Conservation (phyloP, 1,140 invertebrate genomes). For the Drosophila chauvacae region DNA sequence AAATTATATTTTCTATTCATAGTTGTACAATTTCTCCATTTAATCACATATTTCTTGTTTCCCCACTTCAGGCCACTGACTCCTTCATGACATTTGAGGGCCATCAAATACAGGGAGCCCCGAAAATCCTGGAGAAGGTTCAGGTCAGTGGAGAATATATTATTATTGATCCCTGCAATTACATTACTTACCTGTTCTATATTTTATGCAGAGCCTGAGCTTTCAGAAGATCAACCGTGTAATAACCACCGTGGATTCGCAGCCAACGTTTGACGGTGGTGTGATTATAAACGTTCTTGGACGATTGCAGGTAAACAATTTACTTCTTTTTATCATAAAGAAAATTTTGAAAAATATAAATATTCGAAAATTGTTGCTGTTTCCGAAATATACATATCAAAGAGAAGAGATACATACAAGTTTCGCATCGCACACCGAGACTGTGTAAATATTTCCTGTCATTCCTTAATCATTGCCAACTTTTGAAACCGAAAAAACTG, state of each 20-base stretch:
- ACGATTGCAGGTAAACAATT: constrained; percentile 92
- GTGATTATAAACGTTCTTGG: constrained; percentile 97
- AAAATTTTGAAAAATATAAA: too few relatives aligned
- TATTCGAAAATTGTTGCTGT: too few relatives aligned
- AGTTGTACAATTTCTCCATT: not conserved
- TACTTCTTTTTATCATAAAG: too few relatives aligned
- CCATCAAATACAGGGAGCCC: constrained; percentile 93
- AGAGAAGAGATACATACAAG: not conserved
- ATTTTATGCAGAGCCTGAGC: constrained; percentile 88
- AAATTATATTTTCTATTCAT: not conserved
- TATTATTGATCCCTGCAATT: not conserved
- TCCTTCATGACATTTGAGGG: constrained; percentile 99
- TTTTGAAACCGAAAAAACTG: not conserved
- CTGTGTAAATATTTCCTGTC: not conserved
- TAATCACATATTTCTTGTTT: constrained; percentile 64
- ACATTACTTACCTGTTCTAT: not conserved
- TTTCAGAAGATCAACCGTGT: constrained; percentile 97
- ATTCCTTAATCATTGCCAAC: not conserved
- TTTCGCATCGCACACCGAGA: not conserved
- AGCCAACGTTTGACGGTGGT: constrained; percentile 97
- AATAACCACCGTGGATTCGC: constrained; percentile 96
- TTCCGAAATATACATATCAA: not conserved
- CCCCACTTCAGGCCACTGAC: constrained; percentile 89
- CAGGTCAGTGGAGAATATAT: constrained; percentile 87
- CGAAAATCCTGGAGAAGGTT: constrained; percentile 97